Conservation (phyloP, 2,113 vertebrate species). For the Mormyrus lacerda region DNA sequence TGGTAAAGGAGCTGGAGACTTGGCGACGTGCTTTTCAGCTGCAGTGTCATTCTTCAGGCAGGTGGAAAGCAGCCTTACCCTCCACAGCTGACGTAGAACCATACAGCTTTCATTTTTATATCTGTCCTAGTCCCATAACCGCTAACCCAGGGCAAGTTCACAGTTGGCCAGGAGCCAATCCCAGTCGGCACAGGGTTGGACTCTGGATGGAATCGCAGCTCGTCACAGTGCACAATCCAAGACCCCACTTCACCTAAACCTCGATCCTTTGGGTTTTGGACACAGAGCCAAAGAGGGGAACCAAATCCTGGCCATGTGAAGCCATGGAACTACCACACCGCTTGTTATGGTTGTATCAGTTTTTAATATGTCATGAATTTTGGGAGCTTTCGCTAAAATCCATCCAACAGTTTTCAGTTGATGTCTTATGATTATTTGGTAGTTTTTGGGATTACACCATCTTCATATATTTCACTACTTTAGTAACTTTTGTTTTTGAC, state of each 20-base stretch:
- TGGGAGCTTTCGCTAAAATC: neutral
- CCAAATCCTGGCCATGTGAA: neutral
- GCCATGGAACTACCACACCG: neutral
- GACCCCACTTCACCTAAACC: neutral
- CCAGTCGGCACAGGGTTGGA: neutral
- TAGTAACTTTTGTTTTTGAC: neutral
- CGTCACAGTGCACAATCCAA: neutral
- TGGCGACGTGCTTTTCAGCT: neutral
- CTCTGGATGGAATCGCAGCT: neutral
- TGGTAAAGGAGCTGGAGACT: neutral
- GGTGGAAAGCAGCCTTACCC: neutral
- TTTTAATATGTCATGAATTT: neutral
- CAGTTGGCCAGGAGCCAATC: neutral
- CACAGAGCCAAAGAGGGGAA: neutral
- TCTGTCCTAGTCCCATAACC: neutral
- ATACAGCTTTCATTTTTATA: neutral
- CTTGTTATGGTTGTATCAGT: neutral
- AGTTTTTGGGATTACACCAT: neutral
- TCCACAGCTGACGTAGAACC: neutral
- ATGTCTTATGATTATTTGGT: neutral
- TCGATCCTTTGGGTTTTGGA: neutral
- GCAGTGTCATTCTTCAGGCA: neutral
- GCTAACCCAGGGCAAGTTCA: neutral
- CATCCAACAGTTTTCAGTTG: neutral
- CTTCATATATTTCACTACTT: neutral